Evolutionary conservation across 1,140 invertebrate species (phyloP).

Genomic region (Scaptomyza graminum): DNA sequence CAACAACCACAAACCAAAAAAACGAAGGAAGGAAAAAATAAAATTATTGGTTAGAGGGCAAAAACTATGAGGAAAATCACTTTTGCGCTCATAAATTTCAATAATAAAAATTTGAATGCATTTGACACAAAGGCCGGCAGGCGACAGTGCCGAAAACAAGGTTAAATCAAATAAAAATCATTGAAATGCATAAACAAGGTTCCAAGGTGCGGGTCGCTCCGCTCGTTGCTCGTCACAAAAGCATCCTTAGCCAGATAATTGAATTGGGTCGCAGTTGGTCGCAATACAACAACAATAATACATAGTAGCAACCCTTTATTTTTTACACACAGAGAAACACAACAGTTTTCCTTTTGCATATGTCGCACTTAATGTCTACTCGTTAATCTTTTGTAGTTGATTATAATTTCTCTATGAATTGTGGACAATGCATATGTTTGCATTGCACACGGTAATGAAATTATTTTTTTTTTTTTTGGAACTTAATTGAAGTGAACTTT

Average conservation of each 20-base stretch:
- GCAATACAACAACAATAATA: not conserved
- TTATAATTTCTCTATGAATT: constrained; percentile 47
- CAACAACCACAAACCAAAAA: constrained; percentile 42
- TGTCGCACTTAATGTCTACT: constrained; percentile 31
- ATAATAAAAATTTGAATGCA: constrained; percentile 83
- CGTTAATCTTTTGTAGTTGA: constrained; percentile 36
- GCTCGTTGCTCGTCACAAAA: no score
- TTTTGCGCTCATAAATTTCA: constrained; percentile 82
- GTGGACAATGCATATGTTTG: constrained; percentile 58
- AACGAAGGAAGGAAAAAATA: constrained; percentile 41
- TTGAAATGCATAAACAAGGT: constrained; percentile 73
- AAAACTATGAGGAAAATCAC: constrained; percentile 81
- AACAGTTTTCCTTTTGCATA: constrained; percentile 66
- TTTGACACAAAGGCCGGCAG: constrained; percentile 77
- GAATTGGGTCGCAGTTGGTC: constrained; percentile 60
- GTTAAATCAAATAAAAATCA: constrained; percentile 74
- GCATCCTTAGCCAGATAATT: constrained; percentile 56
- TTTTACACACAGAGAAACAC: not conserved
- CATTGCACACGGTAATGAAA: not conserved
- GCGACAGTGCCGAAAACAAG: constrained; percentile 61
- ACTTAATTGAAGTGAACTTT: no score
- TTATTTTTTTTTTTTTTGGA: no score
- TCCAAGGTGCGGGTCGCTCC: constrained; percentile 69
- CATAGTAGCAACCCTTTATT: constrained; percentile 69
- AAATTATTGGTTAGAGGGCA: constrained; percentile 32